Conservation (phyloP, 2,113 vertebrate genomes). For the Microcebus ravelobensis region DNA sequence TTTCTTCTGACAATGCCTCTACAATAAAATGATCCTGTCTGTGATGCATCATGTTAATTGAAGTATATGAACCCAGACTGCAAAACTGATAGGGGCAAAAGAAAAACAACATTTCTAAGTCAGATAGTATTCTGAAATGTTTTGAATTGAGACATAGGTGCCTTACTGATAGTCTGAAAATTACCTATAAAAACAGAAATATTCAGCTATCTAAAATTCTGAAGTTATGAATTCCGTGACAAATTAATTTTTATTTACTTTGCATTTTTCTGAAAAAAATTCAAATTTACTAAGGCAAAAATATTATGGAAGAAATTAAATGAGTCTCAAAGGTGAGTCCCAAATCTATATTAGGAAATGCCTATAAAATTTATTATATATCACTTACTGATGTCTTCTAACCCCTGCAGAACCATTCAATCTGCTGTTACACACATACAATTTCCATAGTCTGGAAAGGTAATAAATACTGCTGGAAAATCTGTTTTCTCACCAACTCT, state of each 20-base stretch:
- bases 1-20: not conserved
- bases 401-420: not conserved
- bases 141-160: not conserved
- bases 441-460: conserved; percentile 36
- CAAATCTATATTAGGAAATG: not conserved
- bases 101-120: not conserved
- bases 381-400: conserved; percentile 10
- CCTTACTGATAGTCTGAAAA: not conserved
- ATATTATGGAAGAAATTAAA: conserved; percentile 24
- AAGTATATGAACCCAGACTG: not conserved
- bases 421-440: not conserved
- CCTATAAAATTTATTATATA: not conserved
- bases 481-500: conserved; percentile 48
- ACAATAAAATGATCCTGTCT: not conserved
- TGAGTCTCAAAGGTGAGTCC: not conserved
- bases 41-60: not conserved
- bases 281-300: not conserved
- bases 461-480: conserved; percentile 44
- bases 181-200: not conserved
- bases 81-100: not conserved
- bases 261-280: not conserved
- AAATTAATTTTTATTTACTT: conserved; percentile 17
- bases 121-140: not conserved
- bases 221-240: not conserved
- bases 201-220: not conserved